A percentile compares a stretch with the other conserved stretches of the same genome.
phyloP scores from a whole-genome alignment of 1,140 invertebrate species.

The Eulimnadia texana region DNA sequence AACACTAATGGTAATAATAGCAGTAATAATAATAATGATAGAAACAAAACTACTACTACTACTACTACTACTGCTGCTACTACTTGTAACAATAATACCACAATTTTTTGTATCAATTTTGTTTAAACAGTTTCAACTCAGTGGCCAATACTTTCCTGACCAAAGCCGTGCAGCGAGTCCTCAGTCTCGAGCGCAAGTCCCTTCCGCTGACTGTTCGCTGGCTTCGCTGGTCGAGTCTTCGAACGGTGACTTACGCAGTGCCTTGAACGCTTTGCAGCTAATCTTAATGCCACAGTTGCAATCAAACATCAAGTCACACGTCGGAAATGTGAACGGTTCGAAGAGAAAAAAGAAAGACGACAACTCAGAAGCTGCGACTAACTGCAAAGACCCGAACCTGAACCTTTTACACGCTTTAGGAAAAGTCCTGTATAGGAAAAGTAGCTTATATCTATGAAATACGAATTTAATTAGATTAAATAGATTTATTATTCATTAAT shows the following conservation, averaged over 20 bases:
- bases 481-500: background rate
- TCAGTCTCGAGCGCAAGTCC: background rate
- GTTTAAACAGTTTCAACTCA: background rate
- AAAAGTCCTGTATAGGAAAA: slow-evolving; percentile 1
- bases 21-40: too few relatives aligned
- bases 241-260: background rate
- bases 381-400: background rate
- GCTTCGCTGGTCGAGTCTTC: background rate
- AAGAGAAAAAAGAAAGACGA: background rate
- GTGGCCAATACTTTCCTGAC: background rate
- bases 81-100: background rate
- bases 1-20: too few relatives aligned
- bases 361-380: background rate
- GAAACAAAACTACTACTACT: too few relatives aligned
- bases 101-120: background rate
- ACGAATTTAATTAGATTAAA: background rate
- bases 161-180: background rate
- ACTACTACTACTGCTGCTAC: too few relatives aligned
- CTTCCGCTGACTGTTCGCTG: background rate
- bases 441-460: background rate
- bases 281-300: background rate
- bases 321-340: background rate
- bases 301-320: background rate
- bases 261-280: slow-evolving; percentile 4
- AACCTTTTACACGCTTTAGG: slow-evolving; percentile 2